Base-by-base conservation (phyloP, 2,888 invertebrate genomes). In the Thalpophila matura region DNA sequence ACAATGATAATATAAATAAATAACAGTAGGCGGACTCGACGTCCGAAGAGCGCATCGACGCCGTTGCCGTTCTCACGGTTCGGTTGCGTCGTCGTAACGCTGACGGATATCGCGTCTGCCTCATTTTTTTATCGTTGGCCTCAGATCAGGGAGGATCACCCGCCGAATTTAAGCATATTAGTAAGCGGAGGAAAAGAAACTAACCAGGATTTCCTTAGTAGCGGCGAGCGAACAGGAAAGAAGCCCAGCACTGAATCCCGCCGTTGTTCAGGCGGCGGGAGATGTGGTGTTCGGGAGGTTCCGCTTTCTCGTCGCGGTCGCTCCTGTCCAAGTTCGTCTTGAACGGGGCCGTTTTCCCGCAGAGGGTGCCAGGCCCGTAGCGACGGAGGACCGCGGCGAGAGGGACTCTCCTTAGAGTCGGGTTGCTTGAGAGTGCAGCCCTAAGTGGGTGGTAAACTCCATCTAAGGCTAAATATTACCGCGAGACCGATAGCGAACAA, bases 111-210 rank as follows among this genome's bases (percentile, higher is more conserved):
- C n/a, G n/a, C n/a, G 69, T 80, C 75, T 80, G 75, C 81, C 76
- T 79, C 78, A 35, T 59, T 61, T 66, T 45, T 74, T 68, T 77
- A 74, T 51, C 38, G n/a, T n/a, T n/a, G n/a, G n/a, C n/a, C n/a
- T n/a, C n/a, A n/a, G n/a, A n/a, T n/a, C n/a, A n/a, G n/a, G 90
- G 88, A 87, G 86, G 91, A 89, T 82, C 81, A 91, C 91, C 91
- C 92, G 89, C n/a, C n/a, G n/a, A n/a, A n/a, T n/a, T n/a, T n/a
- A n/a, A n/a, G n/a, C n/a, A n/a, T n/a, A n/a, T 96, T 90, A 96
- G 87, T 96, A 95, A 96, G 96, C 95, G 96, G 96, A 96, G 96
- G 96, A 96, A 96, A 96, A 96, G 95, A 96, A 96, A 96, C 86
- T 86, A 85, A 87, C 86, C 40, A 85, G 85, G 86, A 87, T 86